Conservation (phyloP, 2,113 vertebrate genomes). For the Procapra przewalskii region DNA sequence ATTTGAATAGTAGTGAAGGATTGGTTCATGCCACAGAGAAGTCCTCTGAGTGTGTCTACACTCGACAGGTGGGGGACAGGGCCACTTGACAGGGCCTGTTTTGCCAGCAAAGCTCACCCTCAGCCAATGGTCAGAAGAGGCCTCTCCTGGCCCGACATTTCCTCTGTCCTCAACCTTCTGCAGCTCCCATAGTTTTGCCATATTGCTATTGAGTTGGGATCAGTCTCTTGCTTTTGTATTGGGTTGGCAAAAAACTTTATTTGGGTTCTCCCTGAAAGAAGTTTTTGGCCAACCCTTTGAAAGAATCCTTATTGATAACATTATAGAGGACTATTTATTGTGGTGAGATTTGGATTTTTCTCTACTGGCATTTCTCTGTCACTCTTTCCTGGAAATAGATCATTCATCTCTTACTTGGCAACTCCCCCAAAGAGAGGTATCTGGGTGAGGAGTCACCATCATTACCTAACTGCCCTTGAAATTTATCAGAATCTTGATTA, state of each 20-base stretch:
- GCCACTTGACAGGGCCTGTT: not conserved
- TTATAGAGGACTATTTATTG: not conserved
- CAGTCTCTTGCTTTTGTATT: not conserved
- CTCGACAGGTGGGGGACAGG: not conserved
- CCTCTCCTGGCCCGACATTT: not conserved
- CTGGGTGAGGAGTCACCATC: not conserved
- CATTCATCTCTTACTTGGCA: not conserved
- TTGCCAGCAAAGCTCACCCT: not conserved
- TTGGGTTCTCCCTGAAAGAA: not conserved
- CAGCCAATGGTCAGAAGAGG: not conserved
- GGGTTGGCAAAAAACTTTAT: not conserved
- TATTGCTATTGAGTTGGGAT: not conserved
- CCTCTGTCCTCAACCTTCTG: not conserved
- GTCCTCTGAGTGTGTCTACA: not conserved
- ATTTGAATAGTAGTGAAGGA: not conserved
- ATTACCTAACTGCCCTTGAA: not conserved
- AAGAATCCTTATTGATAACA: conserved; percentile 2
- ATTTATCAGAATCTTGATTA: not conserved
- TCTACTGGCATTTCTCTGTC: not conserved
- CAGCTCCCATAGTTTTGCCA: not conserved
- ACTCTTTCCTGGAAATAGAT: not conserved
- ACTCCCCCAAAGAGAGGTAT: not conserved
- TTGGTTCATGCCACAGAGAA: not conserved
- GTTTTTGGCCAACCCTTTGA: not conserved
- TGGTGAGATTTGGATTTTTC: not conserved